Evolutionary conservation across 1,140 invertebrate genomes (phyloP).

Genomic region (Rhyzopertha dominica): DNA sequence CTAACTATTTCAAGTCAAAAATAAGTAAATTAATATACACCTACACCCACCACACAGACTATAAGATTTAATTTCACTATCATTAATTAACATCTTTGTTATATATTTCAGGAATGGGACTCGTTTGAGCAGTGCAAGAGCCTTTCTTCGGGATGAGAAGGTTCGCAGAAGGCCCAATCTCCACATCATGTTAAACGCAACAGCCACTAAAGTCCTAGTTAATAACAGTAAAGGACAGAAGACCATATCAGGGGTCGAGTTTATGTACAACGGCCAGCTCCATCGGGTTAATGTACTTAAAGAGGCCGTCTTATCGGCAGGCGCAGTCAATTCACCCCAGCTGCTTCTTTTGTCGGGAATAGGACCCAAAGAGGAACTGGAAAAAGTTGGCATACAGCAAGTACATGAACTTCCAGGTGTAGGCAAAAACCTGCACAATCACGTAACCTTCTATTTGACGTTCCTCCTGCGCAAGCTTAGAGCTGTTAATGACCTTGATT

Average conservation of each 20-base stretch:
- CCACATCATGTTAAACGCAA: slow-evolving; percentile 60
- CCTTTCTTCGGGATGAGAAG: slow-evolving; percentile 59
- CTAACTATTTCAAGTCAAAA: no score
- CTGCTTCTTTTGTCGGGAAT: slow-evolving; percentile 56
- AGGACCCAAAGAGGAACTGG: slow-evolving; percentile 51
- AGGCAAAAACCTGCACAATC: slow-evolving; percentile 70
- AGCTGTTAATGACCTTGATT: slow-evolving; percentile 56
- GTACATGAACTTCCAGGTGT: slow-evolving; percentile 68
- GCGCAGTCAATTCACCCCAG: slow-evolving; percentile 55
- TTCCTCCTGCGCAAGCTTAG: slow-evolving; percentile 50
- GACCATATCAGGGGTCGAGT: slow-evolving; percentile 42
- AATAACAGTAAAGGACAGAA: slow-evolving; percentile 23
- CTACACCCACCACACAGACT: no score
- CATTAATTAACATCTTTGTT: not conserved
- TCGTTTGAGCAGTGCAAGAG: slow-evolving; percentile 58
- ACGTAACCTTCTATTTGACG: slow-evolving; percentile 56
- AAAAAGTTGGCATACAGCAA: slow-evolving; percentile 47
- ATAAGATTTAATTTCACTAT: no score
- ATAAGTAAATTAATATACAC: no score
- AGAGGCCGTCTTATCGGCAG: slow-evolving; percentile 57
- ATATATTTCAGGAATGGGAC: slow-evolving; percentile 53
- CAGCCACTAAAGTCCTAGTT: slow-evolving; percentile 51
- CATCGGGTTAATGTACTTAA: slow-evolving; percentile 43
- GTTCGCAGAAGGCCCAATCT: slow-evolving; percentile 59
- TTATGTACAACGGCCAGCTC: slow-evolving; percentile 44